Evolutionary conservation across 2,797 vertebrate species (phyloP), one percentile per base, ranked within the genome.

Genomic region (Megaceryle alcyon): DNA sequence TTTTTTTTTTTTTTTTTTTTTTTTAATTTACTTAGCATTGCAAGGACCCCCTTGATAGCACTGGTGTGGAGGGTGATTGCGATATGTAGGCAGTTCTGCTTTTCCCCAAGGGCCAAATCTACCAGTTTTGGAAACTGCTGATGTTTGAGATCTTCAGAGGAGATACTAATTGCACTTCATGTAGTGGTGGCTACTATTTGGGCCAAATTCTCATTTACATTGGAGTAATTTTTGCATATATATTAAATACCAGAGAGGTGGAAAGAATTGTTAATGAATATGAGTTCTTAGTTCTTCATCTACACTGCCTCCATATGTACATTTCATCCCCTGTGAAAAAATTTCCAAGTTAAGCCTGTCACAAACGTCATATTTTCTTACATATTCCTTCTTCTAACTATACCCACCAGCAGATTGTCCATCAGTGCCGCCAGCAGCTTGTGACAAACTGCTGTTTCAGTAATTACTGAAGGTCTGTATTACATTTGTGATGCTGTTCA

Each of bases 401-500:
- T 78, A 89, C 23, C 61, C 64, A 87, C 37, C 54, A 92, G 60
- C 90, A 81, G 78, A 86, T 33, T 90, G 91, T 88, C 86, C 85
- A 57, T 86, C 86, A 88, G 83, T 70, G 91, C 94, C 6, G 14
- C 92, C 68, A 90, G 83, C 80, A 96, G 90, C 86, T 54, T 88
- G 70, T 78, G 82, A 90, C 88, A 94, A 90, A 94, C 91, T 84
- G 92, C 94, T 94, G 91, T 80, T 96, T 85, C 91, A 61, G 78
- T 93, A 94, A 94, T 95, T 96, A 95, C 88, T 64, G 73, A 46
- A 84, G 60, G 86, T 81, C 88, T 87, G 76, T 87, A 37, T 56
- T 80, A 80, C 88, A 33, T 85, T 73, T 90, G 88, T 78, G 92
- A 82, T 88, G 88, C 93, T 94, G 86, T 63, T 96, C 95, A 95